A percentile compares a stretch with the other conserved stretches of the same genome.
Evolutionary conservation across 2,797 vertebrate genomes (phyloP).

Genomic region (Amblyraja radiata): DNA sequence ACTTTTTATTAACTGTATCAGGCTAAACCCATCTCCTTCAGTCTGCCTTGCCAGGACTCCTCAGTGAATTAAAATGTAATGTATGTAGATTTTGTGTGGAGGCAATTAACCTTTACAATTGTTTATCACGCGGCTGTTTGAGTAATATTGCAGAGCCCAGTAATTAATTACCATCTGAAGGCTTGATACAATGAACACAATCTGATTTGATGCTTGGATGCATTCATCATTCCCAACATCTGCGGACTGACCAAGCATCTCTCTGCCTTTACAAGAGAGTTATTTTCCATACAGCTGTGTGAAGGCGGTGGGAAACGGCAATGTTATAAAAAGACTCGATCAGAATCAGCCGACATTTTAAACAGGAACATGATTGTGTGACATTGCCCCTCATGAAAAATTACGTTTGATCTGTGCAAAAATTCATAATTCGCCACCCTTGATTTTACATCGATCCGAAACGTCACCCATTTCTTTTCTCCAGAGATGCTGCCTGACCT

Average conservation of each 20-base stretch:
- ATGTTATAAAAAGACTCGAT: background rate
- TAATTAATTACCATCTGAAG: slow-evolving; percentile 36
- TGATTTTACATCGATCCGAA: background rate
- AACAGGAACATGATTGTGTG: background rate
- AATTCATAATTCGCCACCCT: background rate
- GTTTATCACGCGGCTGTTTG: slow-evolving; percentile 18
- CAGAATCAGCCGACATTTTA: background rate
- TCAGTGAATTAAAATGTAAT: slow-evolving; percentile 23
- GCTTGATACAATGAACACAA: slow-evolving; percentile 22
- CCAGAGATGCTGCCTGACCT: no score
- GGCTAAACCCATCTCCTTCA: background rate
- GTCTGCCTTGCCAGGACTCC: background rate
- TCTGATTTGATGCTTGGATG: slow-evolving; percentile 26
- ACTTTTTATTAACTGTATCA: slow-evolving; percentile 29
- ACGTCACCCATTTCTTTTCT: no score
- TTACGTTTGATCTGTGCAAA: background rate
- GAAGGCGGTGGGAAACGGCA: background rate
- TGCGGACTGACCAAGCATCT: slow-evolving; percentile 8
- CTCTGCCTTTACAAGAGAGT: slow-evolving; percentile 20
- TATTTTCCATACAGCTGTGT: slow-evolving; percentile 27
- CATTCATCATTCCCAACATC: slow-evolving; percentile 23
- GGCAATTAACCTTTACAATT: slow-evolving; percentile 30
- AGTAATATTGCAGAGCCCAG: slow-evolving; percentile 21
- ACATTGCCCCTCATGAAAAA: background rate
- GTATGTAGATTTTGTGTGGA: slow-evolving; percentile 12